Conservation (phyloP, 2,113 vertebrate genomes). For the Corynorhinus townsendii region DNA sequence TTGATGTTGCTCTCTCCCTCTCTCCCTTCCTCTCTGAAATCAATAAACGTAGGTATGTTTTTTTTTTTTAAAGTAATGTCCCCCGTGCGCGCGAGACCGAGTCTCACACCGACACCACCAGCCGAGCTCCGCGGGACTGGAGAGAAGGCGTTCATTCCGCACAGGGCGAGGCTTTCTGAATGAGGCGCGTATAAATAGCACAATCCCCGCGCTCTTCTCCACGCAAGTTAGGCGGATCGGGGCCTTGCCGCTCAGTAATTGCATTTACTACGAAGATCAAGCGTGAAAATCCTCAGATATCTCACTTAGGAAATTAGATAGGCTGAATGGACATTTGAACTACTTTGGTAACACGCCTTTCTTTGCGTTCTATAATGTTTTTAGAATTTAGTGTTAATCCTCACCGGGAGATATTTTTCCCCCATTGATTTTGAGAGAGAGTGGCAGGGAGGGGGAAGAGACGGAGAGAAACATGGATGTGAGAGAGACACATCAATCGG, state of each 20-base stretch:
- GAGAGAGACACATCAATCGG: too few relatives aligned
- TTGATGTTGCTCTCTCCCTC: too few relatives aligned
- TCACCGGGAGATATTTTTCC: too few relatives aligned
- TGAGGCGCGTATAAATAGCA: background rate
- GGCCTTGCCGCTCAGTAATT: background rate
- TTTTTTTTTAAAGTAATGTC: background rate
- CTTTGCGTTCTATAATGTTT: background rate
- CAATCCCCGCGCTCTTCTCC: background rate
- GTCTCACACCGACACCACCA: background rate
- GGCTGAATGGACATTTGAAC: background rate
- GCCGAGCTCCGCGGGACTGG: background rate
- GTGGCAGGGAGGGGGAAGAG: too few relatives aligned
- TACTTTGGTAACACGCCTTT: background rate
- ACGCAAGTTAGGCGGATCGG: background rate
- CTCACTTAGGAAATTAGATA: background rate
- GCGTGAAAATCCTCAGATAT: background rate
- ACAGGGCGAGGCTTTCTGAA: background rate
- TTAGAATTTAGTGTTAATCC: background rate
- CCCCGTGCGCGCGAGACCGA: fast-evolving
- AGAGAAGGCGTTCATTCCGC: background rate
- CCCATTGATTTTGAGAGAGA: too few relatives aligned
- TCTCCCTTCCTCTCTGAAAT: too few relatives aligned
- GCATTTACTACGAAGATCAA: background rate
- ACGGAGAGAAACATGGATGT: too few relatives aligned
- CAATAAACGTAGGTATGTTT: too few relatives aligned